Evolutionary conservation across 2,113 vertebrate species (phyloP).

Genomic region (Ctenodactylus gundi): DNA sequence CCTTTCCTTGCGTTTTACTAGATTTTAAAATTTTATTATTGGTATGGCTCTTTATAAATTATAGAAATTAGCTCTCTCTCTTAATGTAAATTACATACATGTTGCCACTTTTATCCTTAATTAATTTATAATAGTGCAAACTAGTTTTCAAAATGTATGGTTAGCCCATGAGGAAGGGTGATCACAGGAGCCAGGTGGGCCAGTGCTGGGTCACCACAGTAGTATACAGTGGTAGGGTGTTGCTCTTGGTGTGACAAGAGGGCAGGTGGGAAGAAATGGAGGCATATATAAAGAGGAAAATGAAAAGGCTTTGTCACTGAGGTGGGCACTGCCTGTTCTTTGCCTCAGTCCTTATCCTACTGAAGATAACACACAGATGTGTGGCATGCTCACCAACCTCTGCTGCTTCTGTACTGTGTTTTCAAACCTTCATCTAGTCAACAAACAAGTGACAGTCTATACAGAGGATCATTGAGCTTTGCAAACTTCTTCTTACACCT

Average conservation of each 20-base stretch:
- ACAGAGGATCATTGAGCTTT: neutral
- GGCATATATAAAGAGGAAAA: neutral
- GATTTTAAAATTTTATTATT: neutral
- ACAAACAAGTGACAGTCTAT: neutral
- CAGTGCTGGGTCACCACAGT: neutral
- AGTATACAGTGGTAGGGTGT: rapidly evolving
- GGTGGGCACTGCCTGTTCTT: neutral
- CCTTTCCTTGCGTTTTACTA: neutral
- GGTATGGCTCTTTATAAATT: neutral
- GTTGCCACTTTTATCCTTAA: neutral
- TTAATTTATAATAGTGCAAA: neutral
- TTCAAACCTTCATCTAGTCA: neutral
- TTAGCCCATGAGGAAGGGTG: neutral
- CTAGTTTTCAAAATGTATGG: neutral
- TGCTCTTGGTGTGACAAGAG: rapidly evolving
- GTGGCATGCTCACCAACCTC: neutral
- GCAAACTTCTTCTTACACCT: neutral
- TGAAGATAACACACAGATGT: neutral
- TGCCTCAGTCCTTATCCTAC: neutral
- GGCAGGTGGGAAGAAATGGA: neutral
- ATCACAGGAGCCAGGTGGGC: neutral
- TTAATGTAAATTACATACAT: neutral
- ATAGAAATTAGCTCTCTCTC: neutral
- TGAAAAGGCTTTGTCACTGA: neutral
- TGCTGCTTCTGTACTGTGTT: neutral